Base-by-base conservation (phyloP, 2,888 invertebrate genomes). In the Eristalinus aeneus region DNA sequence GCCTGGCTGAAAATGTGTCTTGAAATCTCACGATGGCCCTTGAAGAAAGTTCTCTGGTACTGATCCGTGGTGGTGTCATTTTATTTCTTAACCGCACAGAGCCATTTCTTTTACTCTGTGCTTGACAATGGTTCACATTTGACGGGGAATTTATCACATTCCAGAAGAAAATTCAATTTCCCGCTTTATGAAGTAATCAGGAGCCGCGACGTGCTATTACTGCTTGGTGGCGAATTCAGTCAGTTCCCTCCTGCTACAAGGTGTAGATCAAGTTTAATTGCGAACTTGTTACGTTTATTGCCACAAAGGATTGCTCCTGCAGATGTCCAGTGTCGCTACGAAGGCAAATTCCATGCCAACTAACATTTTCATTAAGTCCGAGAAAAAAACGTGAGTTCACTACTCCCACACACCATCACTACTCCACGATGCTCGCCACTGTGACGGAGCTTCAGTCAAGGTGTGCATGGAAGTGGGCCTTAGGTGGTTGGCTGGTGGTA, bases 301-400 rank as follows among this genome's bases (percentile, higher is more conserved):
- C 23, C 69, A 71, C 69, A 58, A 81, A 71, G 54, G 65, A 76
- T 69, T 64, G 53, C 20, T 8, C 34, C 23, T 11, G 5, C 12
- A 10, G 63, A 68, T 74, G 27, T 69, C 60, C 31, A 65, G 75
- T 64, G 46, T 16, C n/a, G 27, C 34, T 53, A 65, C 20, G 58
- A n/a, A 65, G 23, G 39, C 20, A 23, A 65, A 74, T 32, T 64
- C 81, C 75, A 56, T 75, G 80, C 74, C 80, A 80, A 81, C 73
- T 46, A 74, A 74, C 64, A 61, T 74, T 74, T 74, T 74, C 73
- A 74, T 74, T 74, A 74, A 74, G 64, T 56, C 61, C 73, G n/a
- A 3, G 34, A 67, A 67, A 9, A n/a, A 67, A 34, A 58, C 60
- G 16, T 39, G 20, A 36, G 46, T 2, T 60, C 46, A 46, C 46